Evolutionary conservation across 2,797 vertebrate genomes (phyloP), one percentile per base, ranked within the genome.

Genomic region (Helicolenus hilgendorfi): DNA sequence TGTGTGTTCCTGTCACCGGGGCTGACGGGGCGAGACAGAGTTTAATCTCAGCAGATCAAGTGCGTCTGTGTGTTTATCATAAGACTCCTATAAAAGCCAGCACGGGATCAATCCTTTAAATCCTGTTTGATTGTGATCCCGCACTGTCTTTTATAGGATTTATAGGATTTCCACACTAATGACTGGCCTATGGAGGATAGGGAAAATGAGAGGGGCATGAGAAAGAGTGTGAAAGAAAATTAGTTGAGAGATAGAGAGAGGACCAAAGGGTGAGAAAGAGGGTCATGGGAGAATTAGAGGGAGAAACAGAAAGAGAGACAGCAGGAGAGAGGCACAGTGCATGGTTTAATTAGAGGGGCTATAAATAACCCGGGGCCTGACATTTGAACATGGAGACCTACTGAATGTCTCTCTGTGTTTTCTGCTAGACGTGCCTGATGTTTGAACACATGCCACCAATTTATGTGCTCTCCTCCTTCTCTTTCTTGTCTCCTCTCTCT

Each of bases 301-400:
- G 70, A 89, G 84, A 92, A 88, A 85, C 59, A 67, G 77, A 90
- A 89, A 88, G 81, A 72, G 86, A 94, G 92, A 88, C 84, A 90
- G 87, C 83, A 90, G 79, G 87, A 95, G 81, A 91, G 89, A 91
- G 59, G 81, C 89, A 91, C 64, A 72, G 85, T 79, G 91, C 80
- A 93, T 89, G 91, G 92, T 96, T 97, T 96, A 97, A 97, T 97
- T 96, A 96, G 94, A 95, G 53, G 60, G 77, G 91, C 95, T 96
- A 97, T 95, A 96, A 97, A 97, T 97, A 97, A 96, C 94, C 86
- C 55, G 83, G 75, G 93, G 84, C 91, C 89, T 97, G 96, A 96
- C 96, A 97, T 97, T 95, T 97, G 93, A 96, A 94, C 94, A 93
- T 70, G 75, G 91, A 94, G 91, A 92, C 94, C 91, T 90, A 89